Evolutionary conservation across 2,888 invertebrate species (phyloP).

Genomic region (Noctuana brunneofusca): DNA sequence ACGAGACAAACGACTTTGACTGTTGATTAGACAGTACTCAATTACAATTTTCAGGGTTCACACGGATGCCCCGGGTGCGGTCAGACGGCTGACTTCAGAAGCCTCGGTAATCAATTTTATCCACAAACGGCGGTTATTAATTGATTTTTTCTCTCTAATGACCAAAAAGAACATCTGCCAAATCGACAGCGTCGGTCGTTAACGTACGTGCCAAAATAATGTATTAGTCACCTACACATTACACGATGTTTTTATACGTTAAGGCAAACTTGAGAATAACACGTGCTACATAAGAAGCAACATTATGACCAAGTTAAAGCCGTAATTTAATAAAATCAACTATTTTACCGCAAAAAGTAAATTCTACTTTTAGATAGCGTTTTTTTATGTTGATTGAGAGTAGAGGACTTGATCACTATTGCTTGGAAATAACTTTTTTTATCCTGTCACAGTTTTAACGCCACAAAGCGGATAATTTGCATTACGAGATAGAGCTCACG

Average conservation of each 20-base stretch:
- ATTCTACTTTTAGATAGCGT: conserved; percentile 8
- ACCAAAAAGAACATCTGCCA: conserved; percentile 79
- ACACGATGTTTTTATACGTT: conserved; percentile 36
- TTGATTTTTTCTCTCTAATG: conserved; percentile 76
- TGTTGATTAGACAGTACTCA: conserved; percentile 67
- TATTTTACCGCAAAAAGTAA: conserved; percentile 9
- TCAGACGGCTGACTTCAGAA: conserved; percentile 74
- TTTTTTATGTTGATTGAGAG: conserved; percentile 17
- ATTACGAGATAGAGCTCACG: conserved; percentile 51
- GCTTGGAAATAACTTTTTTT: conserved; percentile 19
- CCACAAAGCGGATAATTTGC: conserved; percentile 49
- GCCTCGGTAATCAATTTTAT: conserved; percentile 78
- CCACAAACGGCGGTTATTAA: conserved; percentile 78
- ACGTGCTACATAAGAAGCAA: conserved; percentile 39
- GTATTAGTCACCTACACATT: conserved; percentile 39
- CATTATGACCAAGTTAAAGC: conserved; percentile 14
- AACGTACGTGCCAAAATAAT: conserved; percentile 70
- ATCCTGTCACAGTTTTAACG: conserved; percentile 23
- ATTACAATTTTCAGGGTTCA: conserved; percentile 74
- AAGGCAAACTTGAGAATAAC: conserved; percentile 33
- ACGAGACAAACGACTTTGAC: conserved; percentile 45
- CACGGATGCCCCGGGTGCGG: conserved; percentile 63
- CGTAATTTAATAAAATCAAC: conserved; percentile 15
- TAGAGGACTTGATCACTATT: conserved; percentile 5
- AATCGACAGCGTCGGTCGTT: conserved; percentile 67